Base-by-base conservation (phyloP, 2,888 invertebrate genomes). In the Lasius platythorax region DNA sequence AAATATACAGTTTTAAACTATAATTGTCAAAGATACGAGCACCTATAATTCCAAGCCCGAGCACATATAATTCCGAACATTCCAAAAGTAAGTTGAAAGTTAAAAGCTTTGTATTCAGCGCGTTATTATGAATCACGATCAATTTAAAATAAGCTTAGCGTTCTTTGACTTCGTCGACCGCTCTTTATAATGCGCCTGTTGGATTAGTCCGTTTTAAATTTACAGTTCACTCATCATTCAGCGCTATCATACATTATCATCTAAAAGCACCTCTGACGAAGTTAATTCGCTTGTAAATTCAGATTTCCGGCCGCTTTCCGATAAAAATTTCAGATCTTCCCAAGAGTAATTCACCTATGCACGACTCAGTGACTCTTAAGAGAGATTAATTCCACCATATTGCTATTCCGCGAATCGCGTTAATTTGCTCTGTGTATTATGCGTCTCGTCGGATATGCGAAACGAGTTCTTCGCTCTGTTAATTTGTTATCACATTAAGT, bases 301-400 rank as follows among this genome's bases (percentile, higher is more conserved):
- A 33, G 61, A 61, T 72, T 50, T 46, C 33, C 33, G 61, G 46
- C 46, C 72, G 43, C 23, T 72, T 46, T 56, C 46, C 28, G 72
- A 81, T 81, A 72, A 79, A 81, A 81, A 81, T 72, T 81, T 72
- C 33, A 81, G 61, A 72, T 72, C 72, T 33, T 61, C 18, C 46
- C 46, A 46, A 43, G 70, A 70, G 46, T 61, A 72, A 81, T 81
- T 81, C 79, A 72, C 61, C 46, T 81, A 81, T 67, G 61, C 28
- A 61, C 72, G 72, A 81, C 72, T 81, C 72, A 81, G 61, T 63
- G 79, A 81, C 46, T 37, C 61, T 81, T 81, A 81, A 81, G 72
- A 61, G 70, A 61, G 72, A 81, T 81, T 81, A 81, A 72, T 81
- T 46, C 37, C 46, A 37, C 61, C 40, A 61, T 81, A 81, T 72